Evolutionary conservation across 2,113 vertebrate genomes (phyloP).

Genomic region (Copsychus sechellarum): DNA sequence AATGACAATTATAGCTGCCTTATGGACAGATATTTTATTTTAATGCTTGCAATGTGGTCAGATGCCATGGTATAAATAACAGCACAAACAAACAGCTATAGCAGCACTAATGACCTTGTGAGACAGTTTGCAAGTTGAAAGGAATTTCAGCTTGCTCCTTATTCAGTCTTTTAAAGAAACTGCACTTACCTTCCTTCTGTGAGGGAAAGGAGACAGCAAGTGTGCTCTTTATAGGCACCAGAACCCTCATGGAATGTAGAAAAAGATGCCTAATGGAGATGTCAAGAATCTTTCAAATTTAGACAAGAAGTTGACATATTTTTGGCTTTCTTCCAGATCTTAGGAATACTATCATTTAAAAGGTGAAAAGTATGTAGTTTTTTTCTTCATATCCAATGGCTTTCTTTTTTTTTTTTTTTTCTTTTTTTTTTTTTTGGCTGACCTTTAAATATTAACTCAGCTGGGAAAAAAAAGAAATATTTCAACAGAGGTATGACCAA

Average conservation of each 20-base stretch:
- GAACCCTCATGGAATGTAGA: constrained; percentile 8
- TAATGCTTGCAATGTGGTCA: constrained; percentile 5
- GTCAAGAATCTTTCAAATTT: constrained; percentile 30
- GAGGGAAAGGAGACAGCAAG: neutral
- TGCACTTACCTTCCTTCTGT: neutral
- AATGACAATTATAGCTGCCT: constrained; percentile 26
- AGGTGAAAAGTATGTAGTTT: neutral
- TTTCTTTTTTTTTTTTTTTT: neutral
- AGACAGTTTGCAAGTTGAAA: constrained; percentile 21
- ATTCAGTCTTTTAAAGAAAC: neutral
- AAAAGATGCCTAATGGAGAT: constrained; percentile 33
- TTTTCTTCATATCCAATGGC: neutral
- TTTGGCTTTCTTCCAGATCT: constrained; percentile 28
- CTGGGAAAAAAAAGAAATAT: neutral
- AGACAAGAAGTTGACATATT: constrained; percentile 1
- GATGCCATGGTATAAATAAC: constrained; percentile 34
- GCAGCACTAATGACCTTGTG: constrained; percentile 36
- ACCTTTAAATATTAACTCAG: neutral
- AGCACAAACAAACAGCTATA: neutral
- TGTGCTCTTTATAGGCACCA: neutral
- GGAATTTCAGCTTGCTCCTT: neutral
- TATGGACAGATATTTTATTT: constrained; percentile 51
- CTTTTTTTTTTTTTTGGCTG: neutral
- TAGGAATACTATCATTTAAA: neutral
- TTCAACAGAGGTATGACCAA: neutral